Conservation (phyloP, 1,140 invertebrate genomes). For the Agrilus planipennis region DNA sequence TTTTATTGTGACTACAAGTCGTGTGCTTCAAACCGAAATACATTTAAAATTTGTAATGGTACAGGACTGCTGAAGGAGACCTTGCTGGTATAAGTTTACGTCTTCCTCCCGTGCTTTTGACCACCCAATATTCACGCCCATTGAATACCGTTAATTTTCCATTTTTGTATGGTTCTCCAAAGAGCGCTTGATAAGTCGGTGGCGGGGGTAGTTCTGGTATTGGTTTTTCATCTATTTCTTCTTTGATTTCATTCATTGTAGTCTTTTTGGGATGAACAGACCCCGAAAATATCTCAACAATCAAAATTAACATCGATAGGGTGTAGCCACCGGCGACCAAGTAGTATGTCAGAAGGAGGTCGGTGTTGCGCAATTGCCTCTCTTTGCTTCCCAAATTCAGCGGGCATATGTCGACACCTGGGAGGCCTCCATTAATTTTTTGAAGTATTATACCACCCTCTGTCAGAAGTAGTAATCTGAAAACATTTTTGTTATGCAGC, state of each 20-base stretch:
- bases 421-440: slow-evolving; percentile 45
- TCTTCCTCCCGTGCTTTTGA: slow-evolving; percentile 43
- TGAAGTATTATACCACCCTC: slow-evolving; percentile 62
- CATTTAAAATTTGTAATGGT: slow-evolving; percentile 37
- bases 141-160: slow-evolving; percentile 48
- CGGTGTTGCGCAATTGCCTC: slow-evolving; percentile 54
- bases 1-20: no score
- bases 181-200: slow-evolving; percentile 41
- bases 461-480: slow-evolving; percentile 49
- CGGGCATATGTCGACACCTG: slow-evolving; percentile 63
- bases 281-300: slow-evolving; percentile 43
- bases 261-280: slow-evolving; percentile 6
- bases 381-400: slow-evolving; percentile 67
- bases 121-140: slow-evolving; percentile 56
- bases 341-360: slow-evolving; percentile 60
- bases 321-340: slow-evolving; percentile 41
- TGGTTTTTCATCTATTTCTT: slow-evolving; percentile 1
- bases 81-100: slow-evolving; percentile 51
- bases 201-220: slow-evolving; percentile 29
- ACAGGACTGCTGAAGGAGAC: slow-evolving; percentile 55
- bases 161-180: slow-evolving; percentile 33
- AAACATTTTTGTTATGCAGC: no score
- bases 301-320: slow-evolving; percentile 47
- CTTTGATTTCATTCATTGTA: not conserved
- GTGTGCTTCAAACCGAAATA: no score